These are phyloP conservation scores for Drosophila chauvacae DNA, from an alignment of 1,140 invertebrate genomes.

Conservation along the genomic window DNA sequence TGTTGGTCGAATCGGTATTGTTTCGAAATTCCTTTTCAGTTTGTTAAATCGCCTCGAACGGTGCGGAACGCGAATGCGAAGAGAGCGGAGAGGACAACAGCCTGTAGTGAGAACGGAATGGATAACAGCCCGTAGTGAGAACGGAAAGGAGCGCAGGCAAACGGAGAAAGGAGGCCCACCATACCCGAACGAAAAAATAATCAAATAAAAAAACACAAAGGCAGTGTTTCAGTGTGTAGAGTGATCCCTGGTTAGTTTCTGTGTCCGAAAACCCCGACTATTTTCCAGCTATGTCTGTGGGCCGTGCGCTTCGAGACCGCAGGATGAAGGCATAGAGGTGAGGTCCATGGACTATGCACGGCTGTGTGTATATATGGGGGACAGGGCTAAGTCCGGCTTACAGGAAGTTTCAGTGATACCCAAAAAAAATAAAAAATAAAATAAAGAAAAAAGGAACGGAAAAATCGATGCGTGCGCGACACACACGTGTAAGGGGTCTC, in stretches of 20 bases:
- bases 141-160: constrained; percentile 35
- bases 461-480: constrained; percentile 78
- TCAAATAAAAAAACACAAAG: not conserved
- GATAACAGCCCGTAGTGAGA: constrained; percentile 34
- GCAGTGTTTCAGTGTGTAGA: constrained; percentile 30
- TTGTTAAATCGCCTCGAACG: constrained; percentile 76
- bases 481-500: constrained; percentile 49
- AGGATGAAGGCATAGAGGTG: constrained; percentile 71
- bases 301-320: constrained; percentile 56
- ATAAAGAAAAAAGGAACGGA: constrained; percentile 35
- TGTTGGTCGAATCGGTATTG: constrained; percentile 17
- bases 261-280: not conserved
- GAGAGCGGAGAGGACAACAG: constrained; percentile 38
- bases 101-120: constrained; percentile 30
- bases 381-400: constrained; percentile 23
- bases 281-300: constrained; percentile 53
- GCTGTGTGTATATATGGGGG: constrained; percentile 6
- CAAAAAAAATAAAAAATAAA: constrained; percentile 46
- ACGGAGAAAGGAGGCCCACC: constrained; percentile 32
- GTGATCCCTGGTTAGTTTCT: constrained; percentile 25
- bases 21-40: constrained; percentile 67
- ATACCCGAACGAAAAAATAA: constrained; percentile 4
- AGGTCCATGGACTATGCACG: constrained; percentile 25
- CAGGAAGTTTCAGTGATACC: constrained; percentile 74
- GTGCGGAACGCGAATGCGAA: constrained; percentile 59